Base-by-base conservation (phyloP, 2,113 vertebrate genomes). In the Coracopsis vasa region DNA sequence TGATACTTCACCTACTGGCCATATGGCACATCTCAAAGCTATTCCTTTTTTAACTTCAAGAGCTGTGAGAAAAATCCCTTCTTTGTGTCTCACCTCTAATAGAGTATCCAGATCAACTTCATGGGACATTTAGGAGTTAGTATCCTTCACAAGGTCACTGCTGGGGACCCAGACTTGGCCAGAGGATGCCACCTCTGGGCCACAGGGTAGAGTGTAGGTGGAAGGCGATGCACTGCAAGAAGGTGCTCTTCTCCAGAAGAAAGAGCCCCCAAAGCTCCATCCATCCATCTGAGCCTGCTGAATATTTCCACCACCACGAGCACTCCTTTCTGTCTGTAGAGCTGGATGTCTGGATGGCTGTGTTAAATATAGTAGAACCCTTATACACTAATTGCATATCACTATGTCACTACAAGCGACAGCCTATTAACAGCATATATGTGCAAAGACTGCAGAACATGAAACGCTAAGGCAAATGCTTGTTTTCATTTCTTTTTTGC, bases 131-230 rank as follows among this genome's bases (percentile, higher is more conserved):
- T 4, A 6, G 37, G 20, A 69, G 66, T 25, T 15, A 19, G 2
- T 6, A 41, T 33, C 39, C 72, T 24, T 35, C 13, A 3, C 7
- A 5, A 0, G 10, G 51, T 11, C 51, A 31, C 62, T 17, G 18
- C 37, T 35, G 15, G 47, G 29, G 64, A 48, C 12, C 41, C 67
- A 50, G 2, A 35, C 7, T 10, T 8, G 37, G 10, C 35, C 47
- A 67, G 11, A 28, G 47, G 25, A 88, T 37, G 16, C 28, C 64
- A 88, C 31, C 37, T 80, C 61, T 44, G 37, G 31, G 35, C 11
- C 44, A 60, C 33, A 60, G n/a, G 1, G 9, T 0, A 53, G 44
- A 65, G 25, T 20, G 6, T 0, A 0, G 56, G 20, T 35, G 7
- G 15, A 74, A 84, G 5, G 31, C 6, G 13, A 56, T 0, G 1